phyloP scores from a whole-genome alignment of 2,113 vertebrate species.

The Hemicordylus capensis region DNA sequence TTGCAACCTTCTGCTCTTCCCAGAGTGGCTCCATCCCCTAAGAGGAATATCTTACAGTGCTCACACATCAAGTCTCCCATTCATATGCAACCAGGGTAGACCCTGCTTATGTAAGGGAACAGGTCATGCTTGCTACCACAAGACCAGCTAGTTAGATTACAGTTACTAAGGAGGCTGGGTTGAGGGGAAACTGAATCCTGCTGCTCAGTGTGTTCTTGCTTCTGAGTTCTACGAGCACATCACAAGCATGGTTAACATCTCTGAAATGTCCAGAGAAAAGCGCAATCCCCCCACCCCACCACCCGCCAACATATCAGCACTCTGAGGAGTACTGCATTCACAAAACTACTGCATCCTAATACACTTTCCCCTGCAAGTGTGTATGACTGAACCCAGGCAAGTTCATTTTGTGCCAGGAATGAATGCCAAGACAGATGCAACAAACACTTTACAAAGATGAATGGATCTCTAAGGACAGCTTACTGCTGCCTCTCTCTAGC shows the following conservation, averaged over 20 bases:
- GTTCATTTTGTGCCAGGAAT: not conserved
- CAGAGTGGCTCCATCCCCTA: too few relatives aligned
- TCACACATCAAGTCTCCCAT: too few relatives aligned
- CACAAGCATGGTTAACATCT: not conserved
- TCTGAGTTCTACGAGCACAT: not conserved
- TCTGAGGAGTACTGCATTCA: not conserved
- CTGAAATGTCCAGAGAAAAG: not conserved
- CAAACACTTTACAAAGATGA: slow-evolving; percentile 26
- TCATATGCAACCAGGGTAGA: too few relatives aligned
- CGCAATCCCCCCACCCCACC: too few relatives aligned
- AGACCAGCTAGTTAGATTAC: not conserved
- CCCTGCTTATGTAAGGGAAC: too few relatives aligned
- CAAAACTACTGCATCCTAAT: not conserved
- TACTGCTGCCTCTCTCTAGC: not conserved
- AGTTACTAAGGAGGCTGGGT: not conserved
- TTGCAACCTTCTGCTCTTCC: too few relatives aligned
- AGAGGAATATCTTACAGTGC: too few relatives aligned
- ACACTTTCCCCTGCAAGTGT: not conserved
- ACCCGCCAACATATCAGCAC: not conserved
- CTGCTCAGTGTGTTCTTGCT: not conserved
- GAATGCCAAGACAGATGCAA: not conserved
- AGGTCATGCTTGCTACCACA: too few relatives aligned
- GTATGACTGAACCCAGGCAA: not conserved
- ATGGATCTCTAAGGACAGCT: fast-evolving
- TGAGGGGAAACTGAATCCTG: not conserved